A percentile compares a stretch with the other conserved stretches of the same genome.
These are phyloP conservation scores for Machaerirhynchus nigripectus DNA, from an alignment of 2,113 vertebrate genomes.

Conservation along the genomic window DNA sequence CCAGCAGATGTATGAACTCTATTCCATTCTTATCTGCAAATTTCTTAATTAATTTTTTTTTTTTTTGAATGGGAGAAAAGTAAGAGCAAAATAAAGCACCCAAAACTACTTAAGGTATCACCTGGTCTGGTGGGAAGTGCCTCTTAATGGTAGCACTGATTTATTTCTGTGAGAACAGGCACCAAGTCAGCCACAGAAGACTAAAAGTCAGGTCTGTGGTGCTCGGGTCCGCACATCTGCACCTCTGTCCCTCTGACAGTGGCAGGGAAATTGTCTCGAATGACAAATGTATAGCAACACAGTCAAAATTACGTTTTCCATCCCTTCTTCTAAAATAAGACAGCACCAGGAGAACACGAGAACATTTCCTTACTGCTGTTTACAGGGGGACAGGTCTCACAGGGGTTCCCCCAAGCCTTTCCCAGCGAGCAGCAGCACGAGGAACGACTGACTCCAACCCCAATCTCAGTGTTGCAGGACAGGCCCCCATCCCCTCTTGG, in stretches of 20 bases:
- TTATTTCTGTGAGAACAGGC: neutral
- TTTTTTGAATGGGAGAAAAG: neutral
- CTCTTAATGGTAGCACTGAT: neutral
- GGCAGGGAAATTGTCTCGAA: neutral
- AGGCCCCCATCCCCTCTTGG: conserved; percentile 73
- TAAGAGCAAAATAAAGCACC: neutral
- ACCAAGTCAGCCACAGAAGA: neutral
- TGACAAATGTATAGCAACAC: neutral
- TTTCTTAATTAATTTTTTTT: neutral
- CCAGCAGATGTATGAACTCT: neutral
- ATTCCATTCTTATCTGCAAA: neutral
- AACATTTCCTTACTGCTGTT: conserved; percentile 80
- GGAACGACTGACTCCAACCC: conserved; percentile 82
- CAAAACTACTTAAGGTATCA: neutral
- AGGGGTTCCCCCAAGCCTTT: conserved; percentile 84
- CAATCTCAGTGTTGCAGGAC: conserved; percentile 82
- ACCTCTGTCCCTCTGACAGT: neutral
- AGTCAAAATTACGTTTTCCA: neutral
- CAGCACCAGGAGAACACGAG: neutral
- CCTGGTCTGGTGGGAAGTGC: neutral
- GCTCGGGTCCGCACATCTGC: neutral
- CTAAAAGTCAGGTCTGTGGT: neutral
- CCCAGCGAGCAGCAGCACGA: conserved; percentile 85
- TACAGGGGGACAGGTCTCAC: conserved; percentile 79
- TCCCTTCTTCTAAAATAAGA: neutral